phyloP scores from a whole-genome alignment of 2,888 invertebrate genomes.

The Octodonta nipae region DNA sequence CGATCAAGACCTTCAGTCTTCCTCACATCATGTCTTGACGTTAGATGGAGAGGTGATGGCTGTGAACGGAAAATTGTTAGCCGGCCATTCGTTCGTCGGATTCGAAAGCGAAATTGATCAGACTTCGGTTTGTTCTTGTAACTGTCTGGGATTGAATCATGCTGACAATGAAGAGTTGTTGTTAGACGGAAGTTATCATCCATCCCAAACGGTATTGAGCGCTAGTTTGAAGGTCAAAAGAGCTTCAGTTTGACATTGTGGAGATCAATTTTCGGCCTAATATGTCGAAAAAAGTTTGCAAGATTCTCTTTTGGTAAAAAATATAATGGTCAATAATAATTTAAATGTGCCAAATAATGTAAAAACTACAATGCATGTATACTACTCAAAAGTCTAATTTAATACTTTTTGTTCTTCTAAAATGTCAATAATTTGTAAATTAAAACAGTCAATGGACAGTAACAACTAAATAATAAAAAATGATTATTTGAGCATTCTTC shows the following conservation, averaged over 20 bases:
- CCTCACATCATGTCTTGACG: conserved; percentile 62
- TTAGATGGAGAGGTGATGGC: conserved; percentile 65
- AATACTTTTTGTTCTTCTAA: too few species aligned
- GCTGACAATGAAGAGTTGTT: conserved; percentile 46
- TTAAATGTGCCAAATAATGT: too few species aligned
- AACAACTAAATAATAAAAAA: too few species aligned
- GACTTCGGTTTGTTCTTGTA: conserved; percentile 73
- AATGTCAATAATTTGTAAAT: too few species aligned
- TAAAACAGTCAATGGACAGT: too few species aligned
- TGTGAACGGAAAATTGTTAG: conserved; percentile 49
- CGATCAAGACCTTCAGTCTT: conserved; percentile 60
- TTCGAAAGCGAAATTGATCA: conserved; percentile 56
- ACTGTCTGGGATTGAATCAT: conserved; percentile 53
- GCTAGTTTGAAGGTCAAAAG: conserved; percentile 31
- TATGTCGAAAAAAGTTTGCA: too few species aligned
- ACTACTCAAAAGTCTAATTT: too few species aligned
- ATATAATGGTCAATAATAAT: too few species aligned
- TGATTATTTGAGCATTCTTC: too few species aligned
- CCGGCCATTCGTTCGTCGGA: conserved; percentile 44
- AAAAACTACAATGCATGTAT: too few species aligned
- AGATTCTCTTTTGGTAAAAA: too few species aligned
- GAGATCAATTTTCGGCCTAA: too few species aligned
- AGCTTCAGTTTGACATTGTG: conserved; percentile 34
- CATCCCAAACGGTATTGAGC: conserved; percentile 38
- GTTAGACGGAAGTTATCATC: conserved; percentile 45